Percentiles rank a stretch among this genome's conserved stretches.
Evolutionary conservation across 2,113 vertebrate species (phyloP).

Genomic region (Phainopepla nitens): DNA sequence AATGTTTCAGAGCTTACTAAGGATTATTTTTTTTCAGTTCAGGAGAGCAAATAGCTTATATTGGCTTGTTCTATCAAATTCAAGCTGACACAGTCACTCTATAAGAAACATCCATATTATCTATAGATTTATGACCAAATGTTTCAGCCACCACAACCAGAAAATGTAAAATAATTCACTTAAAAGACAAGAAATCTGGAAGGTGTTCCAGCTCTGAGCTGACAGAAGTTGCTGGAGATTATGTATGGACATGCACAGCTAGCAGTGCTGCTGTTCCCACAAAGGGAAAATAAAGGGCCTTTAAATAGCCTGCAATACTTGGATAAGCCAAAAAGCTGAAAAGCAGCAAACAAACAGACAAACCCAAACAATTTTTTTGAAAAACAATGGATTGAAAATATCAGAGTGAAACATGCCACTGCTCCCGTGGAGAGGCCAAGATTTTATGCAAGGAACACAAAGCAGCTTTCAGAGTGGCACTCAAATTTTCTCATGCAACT

Average conservation of each 20-base stretch:
- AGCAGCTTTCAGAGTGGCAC: background rate
- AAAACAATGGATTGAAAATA: background rate
- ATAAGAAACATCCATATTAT: background rate
- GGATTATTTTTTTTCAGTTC: background rate
- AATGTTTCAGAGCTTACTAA: slow-evolving; percentile 1
- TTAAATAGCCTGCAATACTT: slow-evolving; percentile 16
- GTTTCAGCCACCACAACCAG: background rate
- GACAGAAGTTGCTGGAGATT: slow-evolving; percentile 10
- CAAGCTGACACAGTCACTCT: background rate
- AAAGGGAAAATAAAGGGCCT: background rate
- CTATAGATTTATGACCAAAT: background rate
- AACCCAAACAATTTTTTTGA: background rate
- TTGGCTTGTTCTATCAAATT: slow-evolving; percentile 23
- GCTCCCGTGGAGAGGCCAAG: background rate
- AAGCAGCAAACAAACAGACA: background rate
- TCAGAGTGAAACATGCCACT: background rate
- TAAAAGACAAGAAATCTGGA: background rate
- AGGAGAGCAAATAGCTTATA: background rate
- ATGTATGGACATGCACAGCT: background rate
- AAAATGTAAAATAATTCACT: slow-evolving; percentile 44
- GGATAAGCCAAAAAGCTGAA: background rate
- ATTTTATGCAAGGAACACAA: background rate
- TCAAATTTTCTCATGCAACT: background rate
- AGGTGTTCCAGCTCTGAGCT: background rate
- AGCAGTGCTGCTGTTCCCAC: background rate